Base-by-base conservation (phyloP, 2,888 invertebrate genomes). In the Alsophila aescularia region DNA sequence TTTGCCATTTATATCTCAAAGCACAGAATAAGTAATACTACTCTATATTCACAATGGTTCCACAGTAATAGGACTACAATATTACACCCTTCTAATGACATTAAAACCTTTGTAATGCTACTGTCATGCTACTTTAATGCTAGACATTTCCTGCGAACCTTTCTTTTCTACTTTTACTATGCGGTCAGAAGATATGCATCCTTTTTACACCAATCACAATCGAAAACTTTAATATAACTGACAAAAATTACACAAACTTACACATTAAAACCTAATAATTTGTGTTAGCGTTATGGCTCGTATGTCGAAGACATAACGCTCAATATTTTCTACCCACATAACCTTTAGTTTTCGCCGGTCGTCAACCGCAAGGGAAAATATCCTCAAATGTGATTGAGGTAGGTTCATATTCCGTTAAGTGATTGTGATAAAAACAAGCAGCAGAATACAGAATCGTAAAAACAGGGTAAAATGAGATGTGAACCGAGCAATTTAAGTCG, bases 401-500 rank as follows among this genome's bases (percentile, higher is more conserved):
- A 29, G 41, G 50, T 36, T 32, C 1, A n/a, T 24, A 31, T 24
- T 56, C 36, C 29, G 15, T 27, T 32, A 34, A 7, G 16, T 7
- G 24, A 31, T 52, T 41, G 51, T 52, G 52, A 61, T 59, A 60
- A 66, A 73, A 77, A 69, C 61, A 58, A 56, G 53, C 52, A 52
- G 56, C 62, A 67, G 61, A 77, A 77, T 77, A 58, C 62, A 67
- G 61, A 77, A 77, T 77, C 74, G 73, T 83, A 81, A 82, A 82
- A 85, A 82, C 74, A 64, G 68, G 70, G 73, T 75, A 81, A n/a
- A 85, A 85, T 85, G 83, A 84, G 82, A 83, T 84, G 83, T 81
- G 81, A 84, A 82, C 79, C 78, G 62, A 68, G 74, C 80, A 77
- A 83, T 85, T 86, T 79, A 74, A 81, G 77, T 75, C 77, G 67